Base-by-base conservation (phyloP, 2,888 invertebrate genomes). In the Perdita meconis region DNA sequence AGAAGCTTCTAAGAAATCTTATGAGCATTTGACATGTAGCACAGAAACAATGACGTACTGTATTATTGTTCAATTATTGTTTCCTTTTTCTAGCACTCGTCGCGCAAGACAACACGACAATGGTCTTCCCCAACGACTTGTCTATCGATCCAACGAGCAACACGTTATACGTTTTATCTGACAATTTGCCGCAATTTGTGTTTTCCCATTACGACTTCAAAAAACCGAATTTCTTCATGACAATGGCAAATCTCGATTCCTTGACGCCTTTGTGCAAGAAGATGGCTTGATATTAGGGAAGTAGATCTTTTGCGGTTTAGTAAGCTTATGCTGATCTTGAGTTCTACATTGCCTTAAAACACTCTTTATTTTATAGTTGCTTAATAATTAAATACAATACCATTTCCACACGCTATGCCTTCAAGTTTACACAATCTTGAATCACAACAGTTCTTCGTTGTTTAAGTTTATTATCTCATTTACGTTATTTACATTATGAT, bases 71-170 rank as follows among this genome's bases (percentile, higher is more conserved):
- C 16, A 42, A 55, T 34, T 10, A 2, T 36, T 55, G 55, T 53
- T 76, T 50, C 69, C 68, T 38, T 59, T 77, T 84, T 88, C 94
- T 96, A 88, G 96, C 94, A 0, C 92, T 96, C 0, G 94, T 96
- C 8, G 94, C 95, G 72, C 94, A 94, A 61, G 96, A 97, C 88
- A 93, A 95, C n/a, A 93, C 93, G 42, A 94, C 95, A 6, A 92
- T 96, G 75, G 94, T 96, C 65, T 97, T 97, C 90, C 96, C 96
- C 8, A 97, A 97, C 87, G 97, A 97, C 87, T 89, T 97, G 72
- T 89, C 83, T 6, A 85, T 91, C 51, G 89, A 90, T 47, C 69
- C 81, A 5, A 53, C 67, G 4, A 59, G 73, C 1, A 81, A 83
- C 13, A 89, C 87, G 69, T 76, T 92, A 13, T 92, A 90, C 71